Conservation (phyloP, 2,888 invertebrate genomes). For the Conomelus anceps region DNA sequence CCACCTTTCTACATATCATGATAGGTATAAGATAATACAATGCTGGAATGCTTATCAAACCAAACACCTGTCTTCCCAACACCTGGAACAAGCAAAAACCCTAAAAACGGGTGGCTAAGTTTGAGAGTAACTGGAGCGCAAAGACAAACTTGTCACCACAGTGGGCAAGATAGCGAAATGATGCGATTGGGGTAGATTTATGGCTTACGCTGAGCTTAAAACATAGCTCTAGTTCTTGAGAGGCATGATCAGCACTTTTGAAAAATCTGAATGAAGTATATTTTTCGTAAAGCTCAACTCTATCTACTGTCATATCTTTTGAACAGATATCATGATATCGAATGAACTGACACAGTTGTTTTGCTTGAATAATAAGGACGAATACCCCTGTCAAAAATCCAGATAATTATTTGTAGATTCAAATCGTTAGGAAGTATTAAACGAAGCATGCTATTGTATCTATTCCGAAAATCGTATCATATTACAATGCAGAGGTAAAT, state of each 20-base stretch:
- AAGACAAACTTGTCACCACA: background rate
- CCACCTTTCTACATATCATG: too few relatives aligned
- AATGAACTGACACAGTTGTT: background rate
- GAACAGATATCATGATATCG: background rate
- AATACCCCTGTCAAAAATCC: background rate
- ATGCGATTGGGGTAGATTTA: background rate
- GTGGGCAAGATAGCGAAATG: slow-evolving; percentile 1
- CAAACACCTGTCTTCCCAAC: background rate
- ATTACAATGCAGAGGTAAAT: background rate
- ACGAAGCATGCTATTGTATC: background rate
- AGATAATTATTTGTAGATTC: background rate
- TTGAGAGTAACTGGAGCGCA: slow-evolving; percentile 4
- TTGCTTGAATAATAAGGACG: background rate
- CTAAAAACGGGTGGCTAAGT: background rate
- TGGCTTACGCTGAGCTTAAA: background rate
- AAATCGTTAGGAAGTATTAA: background rate
- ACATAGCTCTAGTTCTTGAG: background rate
- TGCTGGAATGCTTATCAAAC: background rate
- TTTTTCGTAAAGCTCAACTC: background rate
- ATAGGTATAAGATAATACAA: background rate
- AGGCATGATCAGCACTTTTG: background rate
- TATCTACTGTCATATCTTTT: background rate
- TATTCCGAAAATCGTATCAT: background rate
- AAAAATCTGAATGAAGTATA: background rate
- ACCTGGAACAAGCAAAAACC: background rate